Evolutionary conservation across 2,797 vertebrate species (phyloP).

Genomic region (Semaprochilodus insignis): DNA sequence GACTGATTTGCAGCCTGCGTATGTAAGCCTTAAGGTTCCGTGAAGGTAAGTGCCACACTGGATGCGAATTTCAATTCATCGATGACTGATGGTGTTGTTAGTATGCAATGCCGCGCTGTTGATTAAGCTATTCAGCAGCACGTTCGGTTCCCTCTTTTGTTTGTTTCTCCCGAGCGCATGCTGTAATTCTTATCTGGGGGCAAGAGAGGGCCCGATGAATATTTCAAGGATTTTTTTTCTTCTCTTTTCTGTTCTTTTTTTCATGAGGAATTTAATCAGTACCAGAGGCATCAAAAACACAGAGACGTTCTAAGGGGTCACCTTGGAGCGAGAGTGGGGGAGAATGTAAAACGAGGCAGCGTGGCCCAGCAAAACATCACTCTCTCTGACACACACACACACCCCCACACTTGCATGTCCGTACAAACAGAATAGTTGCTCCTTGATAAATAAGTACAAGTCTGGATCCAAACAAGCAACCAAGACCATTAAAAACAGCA

Average conservation of each 20-base stretch:
- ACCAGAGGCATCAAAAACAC: slow-evolving; percentile 13
- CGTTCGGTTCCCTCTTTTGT: slow-evolving; percentile 16
- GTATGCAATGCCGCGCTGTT: slow-evolving; percentile 20
- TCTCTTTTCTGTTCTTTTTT: slow-evolving; percentile 22
- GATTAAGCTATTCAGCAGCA: slow-evolving; percentile 20
- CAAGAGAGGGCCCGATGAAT: slow-evolving; percentile 24
- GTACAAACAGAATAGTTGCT: slow-evolving; percentile 6
- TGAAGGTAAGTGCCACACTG: background rate
- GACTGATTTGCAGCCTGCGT: background rate
- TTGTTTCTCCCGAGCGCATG: slow-evolving; percentile 22
- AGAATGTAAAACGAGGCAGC: slow-evolving; percentile 34
- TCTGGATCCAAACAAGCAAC: background rate
- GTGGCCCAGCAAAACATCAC: background rate
- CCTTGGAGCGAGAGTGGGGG: slow-evolving; percentile 21
- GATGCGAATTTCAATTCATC: background rate
- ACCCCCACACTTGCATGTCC: background rate
- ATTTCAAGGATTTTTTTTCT: slow-evolving; percentile 31
- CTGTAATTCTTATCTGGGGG: slow-evolving; percentile 29
- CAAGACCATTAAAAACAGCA: background rate
- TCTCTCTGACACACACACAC: background rate
- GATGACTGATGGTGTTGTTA: slow-evolving; percentile 24
- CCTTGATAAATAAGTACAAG: background rate
- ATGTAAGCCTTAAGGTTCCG: background rate
- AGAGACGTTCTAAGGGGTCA: slow-evolving; percentile 34
- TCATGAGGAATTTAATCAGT: slow-evolving; percentile 40